Conservation (phyloP, 2,888 invertebrate species). For the Hypercompe scribonia region DNA sequence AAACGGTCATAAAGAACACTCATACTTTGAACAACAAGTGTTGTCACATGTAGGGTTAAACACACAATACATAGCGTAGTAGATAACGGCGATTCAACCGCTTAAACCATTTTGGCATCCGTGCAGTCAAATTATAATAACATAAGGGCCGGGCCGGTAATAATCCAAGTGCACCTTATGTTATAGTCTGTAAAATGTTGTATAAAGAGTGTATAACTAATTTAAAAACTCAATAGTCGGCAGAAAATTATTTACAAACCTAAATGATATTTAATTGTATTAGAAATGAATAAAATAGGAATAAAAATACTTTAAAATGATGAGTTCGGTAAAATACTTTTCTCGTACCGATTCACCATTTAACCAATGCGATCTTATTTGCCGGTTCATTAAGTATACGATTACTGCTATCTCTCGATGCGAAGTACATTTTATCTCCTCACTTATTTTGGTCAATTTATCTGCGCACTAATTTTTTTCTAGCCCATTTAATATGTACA, state of each 20-base stretch:
- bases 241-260: background rate
- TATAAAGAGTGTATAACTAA: background rate
- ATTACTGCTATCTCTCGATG: slow-evolving; percentile 26
- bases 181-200: background rate
- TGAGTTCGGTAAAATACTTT: background rate
- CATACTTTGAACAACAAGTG: no score
- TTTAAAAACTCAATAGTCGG: background rate
- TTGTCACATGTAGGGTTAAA: no score
- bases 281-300: background rate
- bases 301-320: background rate
- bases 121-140: no score
- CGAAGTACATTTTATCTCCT: slow-evolving; percentile 23
- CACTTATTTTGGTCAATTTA: slow-evolving; percentile 27
- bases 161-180: background rate
- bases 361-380: slow-evolving; percentile 32
- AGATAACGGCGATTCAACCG: no score
- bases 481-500: slow-evolving; percentile 20
- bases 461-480: slow-evolving; percentile 22
- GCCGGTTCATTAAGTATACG: slow-evolving; percentile 28
- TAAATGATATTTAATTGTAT: background rate
- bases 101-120: no score
- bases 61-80: no score
- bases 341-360: slow-evolving; percentile 10
- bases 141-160: no score
- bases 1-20: no score